Percentiles rank a stretch among this genome's conserved stretches.
These are phyloP conservation scores for Eledone cirrhosa DNA, from an alignment of 2,888 invertebrate genomes.

Conservation along the genomic window DNA sequence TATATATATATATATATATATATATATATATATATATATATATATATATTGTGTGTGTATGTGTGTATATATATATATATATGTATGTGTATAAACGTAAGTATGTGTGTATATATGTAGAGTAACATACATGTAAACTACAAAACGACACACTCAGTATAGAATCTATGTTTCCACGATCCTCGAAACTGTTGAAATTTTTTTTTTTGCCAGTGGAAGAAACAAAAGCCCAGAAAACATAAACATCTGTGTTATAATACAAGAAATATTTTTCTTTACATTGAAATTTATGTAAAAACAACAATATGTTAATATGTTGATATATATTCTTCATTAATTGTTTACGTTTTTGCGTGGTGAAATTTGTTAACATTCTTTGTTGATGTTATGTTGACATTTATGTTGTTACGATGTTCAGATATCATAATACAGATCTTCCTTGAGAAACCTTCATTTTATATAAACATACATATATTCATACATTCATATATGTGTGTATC, in stretches of 20 bases:
- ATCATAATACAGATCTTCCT: no score
- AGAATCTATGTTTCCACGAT: no score
- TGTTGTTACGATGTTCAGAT: no score
- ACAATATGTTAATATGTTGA: background rate
- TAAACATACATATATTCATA: background rate
- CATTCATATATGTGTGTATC: background rate
- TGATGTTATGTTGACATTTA: no score
- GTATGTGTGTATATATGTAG: background rate
- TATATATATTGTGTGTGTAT: no score
- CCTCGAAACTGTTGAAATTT: no score
- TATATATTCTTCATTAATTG: background rate
- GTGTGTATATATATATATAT: background rate
- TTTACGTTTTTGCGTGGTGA: background rate
- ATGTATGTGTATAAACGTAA: background rate
- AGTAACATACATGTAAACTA: no score
- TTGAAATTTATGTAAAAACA: background rate
- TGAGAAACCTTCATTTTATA: background rate
- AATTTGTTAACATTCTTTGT: no score
- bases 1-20: background rate
- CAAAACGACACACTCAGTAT: no score
- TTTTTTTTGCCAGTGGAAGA: no score
- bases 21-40: background rate
- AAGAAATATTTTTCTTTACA: background rate
- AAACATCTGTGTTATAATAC: background rate
- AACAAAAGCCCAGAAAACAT: background rate